Base-by-base conservation (phyloP, 2,797 vertebrate species). In the Discoglossus pictus region DNA sequence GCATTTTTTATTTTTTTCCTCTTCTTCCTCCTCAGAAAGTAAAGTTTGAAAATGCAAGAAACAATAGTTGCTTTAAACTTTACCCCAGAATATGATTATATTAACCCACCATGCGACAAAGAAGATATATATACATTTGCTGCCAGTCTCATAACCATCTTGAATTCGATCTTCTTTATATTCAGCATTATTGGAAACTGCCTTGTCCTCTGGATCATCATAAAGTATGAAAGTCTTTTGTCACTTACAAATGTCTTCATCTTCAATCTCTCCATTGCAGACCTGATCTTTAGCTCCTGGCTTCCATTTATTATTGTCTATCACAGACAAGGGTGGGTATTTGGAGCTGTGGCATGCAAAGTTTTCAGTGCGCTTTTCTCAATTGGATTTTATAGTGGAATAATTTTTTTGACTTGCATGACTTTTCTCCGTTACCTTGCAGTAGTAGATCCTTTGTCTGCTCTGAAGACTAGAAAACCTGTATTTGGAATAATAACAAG, bases 211-310 rank as follows among this genome's bases (percentile, higher is more conserved):
- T 87, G 88, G 74, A 87, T 96, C 52, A 77, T 99, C 43, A 59
- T 86, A 42, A 95, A 85, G 68, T 96, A 90, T 1, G 94, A 99
- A 84, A 95, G 87, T 58, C 75, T 96, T 4, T 86, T 75, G 61
- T 93, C 92, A 18, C 79, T 96, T 76, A 97, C 91, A 50, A 98
- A 97, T 1, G 6, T 89, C 11, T 92, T 94, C 66, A 92, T 97
- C 76, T 75, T 97, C 67, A 97, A 98, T 74, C 86, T 99, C 76
- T 94, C 92, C 34, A 23, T 93, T 46, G 95, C 95, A 0, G 95
- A 98, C 66, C 80, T 98, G 70, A 44, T 92, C 17, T 97, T 98
- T 83, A 92, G 93, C 1, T 66, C 82, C 13, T 85, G 90, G 23
- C 65, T 99, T 64, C 96, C 96, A 1, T 91, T 98, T 76, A 95